Percentiles rank a stretch among this genome's conserved stretches.
Evolutionary conservation across 2,113 vertebrate species (phyloP).

Genomic region (Campylomormyrus tamandua): DNA sequence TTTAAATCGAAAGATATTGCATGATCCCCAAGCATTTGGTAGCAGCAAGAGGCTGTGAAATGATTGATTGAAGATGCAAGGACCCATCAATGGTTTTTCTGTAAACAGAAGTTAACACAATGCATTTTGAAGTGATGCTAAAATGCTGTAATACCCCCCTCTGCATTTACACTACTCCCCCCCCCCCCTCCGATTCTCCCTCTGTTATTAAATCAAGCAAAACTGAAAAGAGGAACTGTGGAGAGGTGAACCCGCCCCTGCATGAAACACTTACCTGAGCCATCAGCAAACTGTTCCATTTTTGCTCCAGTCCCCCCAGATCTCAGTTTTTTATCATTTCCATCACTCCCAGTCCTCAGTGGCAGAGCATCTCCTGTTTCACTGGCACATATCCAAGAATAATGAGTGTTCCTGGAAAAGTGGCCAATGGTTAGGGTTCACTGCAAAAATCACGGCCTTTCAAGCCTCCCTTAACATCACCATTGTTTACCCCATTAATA

Average conservation of each 20-base stretch:
- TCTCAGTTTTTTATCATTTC: conserved; percentile 23
- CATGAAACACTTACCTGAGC: conserved; percentile 37
- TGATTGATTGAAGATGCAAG: conserved; percentile 63
- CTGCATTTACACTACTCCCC: background rate
- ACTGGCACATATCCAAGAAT: conserved; percentile 36
- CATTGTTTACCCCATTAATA: conserved; percentile 25
- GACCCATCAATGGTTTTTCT: conserved; percentile 67
- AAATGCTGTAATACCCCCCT: conserved; percentile 18
- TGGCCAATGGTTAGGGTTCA: conserved; percentile 36
- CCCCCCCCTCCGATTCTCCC: conserved; percentile 1
- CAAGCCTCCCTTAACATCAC: conserved; percentile 30
- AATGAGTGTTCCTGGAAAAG: conserved; percentile 35
- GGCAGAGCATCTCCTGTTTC: conserved; percentile 11
- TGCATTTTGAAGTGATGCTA: conserved; percentile 49
- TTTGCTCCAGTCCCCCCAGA: conserved; percentile 23
- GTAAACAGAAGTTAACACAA: conserved; percentile 65
- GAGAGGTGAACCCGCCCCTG: conserved; percentile 13
- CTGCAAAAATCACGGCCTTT: conserved; percentile 27
- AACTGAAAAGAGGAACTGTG: conserved; percentile 19
- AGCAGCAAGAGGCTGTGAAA: conserved; percentile 43
- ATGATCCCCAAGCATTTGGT: conserved; percentile 42
- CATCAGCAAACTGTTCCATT: conserved; percentile 11
- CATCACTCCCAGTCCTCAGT: conserved; percentile 25
- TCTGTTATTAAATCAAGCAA: conserved; percentile 30
- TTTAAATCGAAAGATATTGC: conserved; percentile 48